These are phyloP conservation scores for Eupithecia exiguata DNA, from an alignment of 2,888 invertebrate species.

Conservation along the genomic window DNA sequence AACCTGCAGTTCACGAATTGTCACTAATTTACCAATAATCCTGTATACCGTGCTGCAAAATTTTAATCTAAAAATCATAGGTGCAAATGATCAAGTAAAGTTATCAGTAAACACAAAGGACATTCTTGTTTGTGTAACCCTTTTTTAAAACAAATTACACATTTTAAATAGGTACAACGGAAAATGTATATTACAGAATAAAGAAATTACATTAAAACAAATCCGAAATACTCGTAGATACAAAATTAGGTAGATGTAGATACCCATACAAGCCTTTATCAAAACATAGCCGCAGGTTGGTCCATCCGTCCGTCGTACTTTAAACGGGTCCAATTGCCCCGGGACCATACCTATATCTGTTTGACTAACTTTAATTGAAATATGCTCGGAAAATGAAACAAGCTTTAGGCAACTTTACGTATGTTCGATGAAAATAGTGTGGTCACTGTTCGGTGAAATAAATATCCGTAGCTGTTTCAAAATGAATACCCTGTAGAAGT, in stretches of 20 bases:
- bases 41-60: background rate
- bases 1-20: no score
- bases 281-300: slow-evolving; percentile 12
- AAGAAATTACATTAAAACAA: slow-evolving; percentile 10
- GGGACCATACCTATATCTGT: slow-evolving; percentile 47
- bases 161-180: background rate
- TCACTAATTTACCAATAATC: no score
- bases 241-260: slow-evolving; percentile 4
- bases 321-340: slow-evolving; percentile 35
- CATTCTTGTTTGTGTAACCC: background rate
- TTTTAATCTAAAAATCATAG: background rate
- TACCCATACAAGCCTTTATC: slow-evolving; percentile 16
- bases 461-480: background rate
- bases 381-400: slow-evolving; percentile 11
- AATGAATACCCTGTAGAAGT: background rate
- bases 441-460: background rate
- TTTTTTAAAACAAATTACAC: background rate
- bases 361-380: slow-evolving; percentile 58
- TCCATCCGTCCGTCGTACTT: slow-evolving; percentile 5
- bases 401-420: slow-evolving; percentile 2
- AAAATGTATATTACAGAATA: background rate
- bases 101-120: background rate
- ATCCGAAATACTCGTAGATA: slow-evolving; percentile 8
- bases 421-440: slow-evolving; percentile 10
- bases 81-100: background rate